Evolutionary conservation across 2,888 invertebrate species (phyloP), one percentile per base, ranked within the genome.

Genomic region (Campoletis raptor): DNA sequence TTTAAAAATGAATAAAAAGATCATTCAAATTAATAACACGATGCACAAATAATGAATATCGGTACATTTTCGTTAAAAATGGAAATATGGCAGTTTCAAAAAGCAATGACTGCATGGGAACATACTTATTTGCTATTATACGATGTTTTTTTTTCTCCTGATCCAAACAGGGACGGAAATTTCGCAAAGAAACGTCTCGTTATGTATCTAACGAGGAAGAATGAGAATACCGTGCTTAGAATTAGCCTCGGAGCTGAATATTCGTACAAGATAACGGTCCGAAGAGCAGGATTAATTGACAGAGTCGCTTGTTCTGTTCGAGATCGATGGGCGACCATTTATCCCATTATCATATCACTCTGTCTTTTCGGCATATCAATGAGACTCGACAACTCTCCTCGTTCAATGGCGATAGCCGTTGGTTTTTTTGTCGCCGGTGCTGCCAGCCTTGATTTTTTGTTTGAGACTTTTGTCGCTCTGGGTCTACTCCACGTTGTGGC

Each of bases 201-300:
- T 10, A 70, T 87, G 74, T 79, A 85, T 10, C 57, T 82, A 3
- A 52, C 79, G 36, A 70, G 76, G n/a, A 79, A 80, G n/a, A 76
- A 67, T 9, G 76, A 61, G 9, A 45, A 57, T 18, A 61, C 77
- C 5, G 54, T 24, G 89, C 93, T 97, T 5, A 95, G 95, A 74
- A 90, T 98, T 24, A 95, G 96, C 76, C 94, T 97, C 89, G 97
- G 97, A 92, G 97, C 97, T 7, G 95, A 95, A 61, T 98, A 97
- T 92, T 95, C 95, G n/a, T 97, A 96, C 91, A 95, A 94, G 72
- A 89, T 94, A 73, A 89, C 88, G 37, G 85, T 94, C n/a, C 93
- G 95, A 94, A 90, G 93, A 93, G 66, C 90, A 92, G 82, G 95
- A 94, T 10, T 86, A 89, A n/a, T 91, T 94, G 89, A 92, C 92